Conservation (phyloP, 2,797 vertebrate species). For the Poecilia gillii region DNA sequence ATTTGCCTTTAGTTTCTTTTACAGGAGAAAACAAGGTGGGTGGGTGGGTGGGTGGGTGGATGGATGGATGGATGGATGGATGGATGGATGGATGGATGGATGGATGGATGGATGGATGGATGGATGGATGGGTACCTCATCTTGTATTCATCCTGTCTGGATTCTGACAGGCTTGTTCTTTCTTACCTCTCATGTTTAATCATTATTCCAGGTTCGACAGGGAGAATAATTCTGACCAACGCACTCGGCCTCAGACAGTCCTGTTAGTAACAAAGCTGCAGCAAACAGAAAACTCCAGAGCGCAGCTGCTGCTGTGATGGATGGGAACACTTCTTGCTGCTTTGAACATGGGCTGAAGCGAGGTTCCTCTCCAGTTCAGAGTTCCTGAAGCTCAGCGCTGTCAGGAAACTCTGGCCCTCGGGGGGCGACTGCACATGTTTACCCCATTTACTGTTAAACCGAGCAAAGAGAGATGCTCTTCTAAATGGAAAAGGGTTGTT, state of each 20-base stretch:
- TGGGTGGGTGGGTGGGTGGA: too few relatives aligned
- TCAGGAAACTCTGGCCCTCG: slow-evolving; percentile 19
- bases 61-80: background rate
- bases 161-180: background rate
- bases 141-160: background rate
- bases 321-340: slow-evolving; percentile 32
- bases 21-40: background rate
- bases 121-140: background rate
- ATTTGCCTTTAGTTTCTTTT: background rate
- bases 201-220: background rate
- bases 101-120: background rate
- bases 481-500: slow-evolving; percentile 74
- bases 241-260: background rate
- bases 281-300: slow-evolving; percentile 6
- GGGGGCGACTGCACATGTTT: slow-evolving; percentile 26
- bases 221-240: background rate
- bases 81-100: background rate
- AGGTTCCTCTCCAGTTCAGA: slow-evolving; percentile 24
- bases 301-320: slow-evolving; percentile 37
- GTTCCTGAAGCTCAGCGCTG: slow-evolving; percentile 12
- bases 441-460: slow-evolving; percentile 66
- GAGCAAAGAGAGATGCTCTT: slow-evolving; percentile 59
- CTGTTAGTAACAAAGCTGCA: background rate
- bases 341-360: slow-evolving; percentile 37
- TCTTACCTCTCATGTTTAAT: background rate